A percentile compares a stretch with the other conserved stretches of the same genome.
These are phyloP conservation scores for Paraplagusia blochii DNA, from an alignment of 2,113 vertebrate species.

Conservation along the genomic window DNA sequence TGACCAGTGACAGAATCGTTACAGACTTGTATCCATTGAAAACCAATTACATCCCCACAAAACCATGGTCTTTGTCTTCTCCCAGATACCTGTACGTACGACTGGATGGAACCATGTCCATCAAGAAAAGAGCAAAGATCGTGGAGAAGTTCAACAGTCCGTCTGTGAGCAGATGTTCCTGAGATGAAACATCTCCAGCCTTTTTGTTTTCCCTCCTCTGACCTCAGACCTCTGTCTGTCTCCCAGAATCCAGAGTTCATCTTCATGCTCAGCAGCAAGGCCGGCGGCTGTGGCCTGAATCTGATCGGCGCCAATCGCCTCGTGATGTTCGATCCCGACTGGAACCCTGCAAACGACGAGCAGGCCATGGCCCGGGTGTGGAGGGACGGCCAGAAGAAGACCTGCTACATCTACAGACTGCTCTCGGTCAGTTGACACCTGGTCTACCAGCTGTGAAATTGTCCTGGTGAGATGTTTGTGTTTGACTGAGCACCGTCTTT, in stretches of 20 bases:
- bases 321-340: constrained; percentile 98
- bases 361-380: constrained; percentile 98
- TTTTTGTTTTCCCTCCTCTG: not conserved
- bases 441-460: not conserved
- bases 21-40: too few species aligned
- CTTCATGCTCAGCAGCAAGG: constrained; percentile 98
- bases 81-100: constrained; percentile 91
- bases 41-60: not conserved
- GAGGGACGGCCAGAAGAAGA: constrained; percentile 96
- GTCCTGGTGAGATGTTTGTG: not conserved
- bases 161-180: constrained; percentile 73
- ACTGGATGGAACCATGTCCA: constrained; percentile 96
- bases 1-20: too few species aligned
- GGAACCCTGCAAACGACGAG: constrained; percentile 98
- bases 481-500: constrained; percentile 12
- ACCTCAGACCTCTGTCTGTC: not conserved
- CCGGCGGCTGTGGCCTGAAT: constrained; percentile 95
- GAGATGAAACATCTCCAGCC: constrained; percentile 1
- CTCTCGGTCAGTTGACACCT: constrained; percentile 81
- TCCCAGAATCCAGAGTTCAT: constrained; percentile 91
- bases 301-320: constrained; percentile 94
- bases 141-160: constrained; percentile 91
- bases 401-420: constrained; percentile 93
- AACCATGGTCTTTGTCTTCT: constrained; percentile 4
- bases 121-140: constrained; percentile 95